Evolutionary conservation across 2,888 invertebrate genomes (phyloP).

Genomic region (Schizaphis graminum): DNA sequence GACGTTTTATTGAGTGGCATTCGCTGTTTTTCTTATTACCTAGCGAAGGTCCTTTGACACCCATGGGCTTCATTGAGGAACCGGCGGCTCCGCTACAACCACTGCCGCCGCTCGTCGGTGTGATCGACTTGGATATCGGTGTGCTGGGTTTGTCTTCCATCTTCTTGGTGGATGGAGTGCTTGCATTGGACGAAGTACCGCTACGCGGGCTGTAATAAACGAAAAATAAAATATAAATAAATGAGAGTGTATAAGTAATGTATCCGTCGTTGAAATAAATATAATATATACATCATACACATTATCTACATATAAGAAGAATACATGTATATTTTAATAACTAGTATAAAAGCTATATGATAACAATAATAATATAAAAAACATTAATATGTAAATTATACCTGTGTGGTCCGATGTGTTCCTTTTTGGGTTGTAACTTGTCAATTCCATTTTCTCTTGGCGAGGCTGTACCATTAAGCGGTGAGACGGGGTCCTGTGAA

Average conservation of each 20-base stretch:
- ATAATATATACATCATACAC: neutral
- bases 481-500: conserved; percentile 80
- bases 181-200: conserved; percentile 91
- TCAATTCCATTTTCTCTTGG: conserved; percentile 89
- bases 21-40: conserved; percentile 68
- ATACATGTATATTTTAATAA: neutral
- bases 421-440: conserved; percentile 83
- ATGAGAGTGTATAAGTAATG: neutral
- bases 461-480: conserved; percentile 85
- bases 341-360: neutral
- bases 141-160: conserved; percentile 91
- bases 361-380: neutral
- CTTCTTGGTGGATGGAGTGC: conserved; percentile 89
- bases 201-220: conserved; percentile 75
- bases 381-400: conserved; percentile 66
- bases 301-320: neutral
- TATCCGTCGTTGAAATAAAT: neutral
- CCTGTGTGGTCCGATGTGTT: conserved; percentile 80
- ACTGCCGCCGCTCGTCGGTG: conserved; percentile 80
- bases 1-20: neutral
- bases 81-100: conserved; percentile 73
- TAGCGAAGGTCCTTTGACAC: conserved; percentile 72
- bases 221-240: neutral
- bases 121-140: conserved; percentile 90
- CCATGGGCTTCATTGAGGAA: conserved; percentile 73